Base-by-base conservation (phyloP, 2,113 vertebrate genomes). In the Ciconia boyciana region DNA sequence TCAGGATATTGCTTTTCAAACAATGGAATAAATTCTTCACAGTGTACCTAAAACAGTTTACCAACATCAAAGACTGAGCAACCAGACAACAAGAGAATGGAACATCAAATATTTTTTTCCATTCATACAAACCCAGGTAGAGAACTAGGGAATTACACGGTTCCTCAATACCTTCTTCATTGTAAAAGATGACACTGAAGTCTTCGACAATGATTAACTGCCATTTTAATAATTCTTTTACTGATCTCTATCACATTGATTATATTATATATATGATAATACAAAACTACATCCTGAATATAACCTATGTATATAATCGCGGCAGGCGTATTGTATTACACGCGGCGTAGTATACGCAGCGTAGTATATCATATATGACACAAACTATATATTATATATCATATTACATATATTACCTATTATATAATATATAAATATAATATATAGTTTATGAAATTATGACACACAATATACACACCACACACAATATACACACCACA, bases 1-100 rank as follows among this genome's bases (percentile, higher is more conserved):
- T 98, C 98, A 12, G 99, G 98, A 91, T 99, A 98, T 49, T 99
- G 99, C 62, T 98, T 97, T 97, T 99, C 99, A 98, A 99, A 99
- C 93, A 99, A 97, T 1, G 98, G 99, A 81, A 99, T 98, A 92
- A 99, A 99, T 60, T 99, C 99, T 52, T 99, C 96, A 34, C 98
- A 99, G 92, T 99, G 99, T 34, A 99, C 98, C 99, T 99, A 64
- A 1, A 94, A 83, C 28, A 92, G 61, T 89, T 80, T 7, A 82
- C n/a, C 58, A 78, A 75, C 22, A 92, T 62, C n/a, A 94, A 78
- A 91, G 29, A 39, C 48, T 32, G 17, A 79, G 10, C 60, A 86
- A 65, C 60, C 46, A 34, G 19, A 54, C 55, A 11, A 72, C 36
- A 71, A 54, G 34, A 82, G 13, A 91, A 24, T 5, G 16, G 21